phyloP scores from a whole-genome alignment of 2,797 vertebrate species.

The Cheirogaleus major region DNA sequence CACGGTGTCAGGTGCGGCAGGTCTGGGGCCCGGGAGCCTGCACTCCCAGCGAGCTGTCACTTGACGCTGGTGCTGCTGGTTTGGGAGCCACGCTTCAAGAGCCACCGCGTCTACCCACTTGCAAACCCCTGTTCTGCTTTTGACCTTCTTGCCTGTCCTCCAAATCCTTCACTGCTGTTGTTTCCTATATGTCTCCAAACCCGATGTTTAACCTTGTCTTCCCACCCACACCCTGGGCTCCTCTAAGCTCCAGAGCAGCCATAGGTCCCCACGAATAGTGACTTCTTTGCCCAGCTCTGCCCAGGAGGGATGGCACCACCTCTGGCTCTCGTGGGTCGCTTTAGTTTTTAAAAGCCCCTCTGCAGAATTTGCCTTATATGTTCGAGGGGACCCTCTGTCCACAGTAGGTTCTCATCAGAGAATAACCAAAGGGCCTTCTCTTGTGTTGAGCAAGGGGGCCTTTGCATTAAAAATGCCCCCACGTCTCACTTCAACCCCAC shows the following conservation, averaged over 20 bases:
- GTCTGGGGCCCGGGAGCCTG: not conserved
- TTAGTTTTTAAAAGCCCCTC: not conserved
- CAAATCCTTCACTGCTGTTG: not conserved
- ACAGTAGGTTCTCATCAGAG: not conserved
- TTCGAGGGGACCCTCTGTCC: not conserved
- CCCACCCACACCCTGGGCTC: not conserved
- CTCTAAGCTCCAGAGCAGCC: not conserved
- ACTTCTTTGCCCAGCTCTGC: too few species aligned
- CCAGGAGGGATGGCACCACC: not conserved
- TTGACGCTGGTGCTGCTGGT: fast-evolving
- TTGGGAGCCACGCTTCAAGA: not conserved
- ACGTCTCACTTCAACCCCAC: fast-evolving
- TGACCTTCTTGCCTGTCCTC: not conserved
- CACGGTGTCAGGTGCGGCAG: too few species aligned
- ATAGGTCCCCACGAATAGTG: not conserved
- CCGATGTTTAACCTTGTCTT: not conserved
- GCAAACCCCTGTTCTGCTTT: not conserved
- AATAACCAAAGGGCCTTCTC: not conserved
- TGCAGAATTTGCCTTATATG: not conserved
- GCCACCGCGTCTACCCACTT: not conserved
- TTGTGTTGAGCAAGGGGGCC: not conserved
- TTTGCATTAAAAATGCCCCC: not conserved
- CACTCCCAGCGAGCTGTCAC: not conserved
- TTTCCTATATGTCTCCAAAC: not conserved
- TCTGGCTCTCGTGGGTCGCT: not conserved